Evolutionary conservation across 2,797 vertebrate species (phyloP), one percentile per base, ranked within the genome.

Genomic region (Cygnus olor): DNA sequence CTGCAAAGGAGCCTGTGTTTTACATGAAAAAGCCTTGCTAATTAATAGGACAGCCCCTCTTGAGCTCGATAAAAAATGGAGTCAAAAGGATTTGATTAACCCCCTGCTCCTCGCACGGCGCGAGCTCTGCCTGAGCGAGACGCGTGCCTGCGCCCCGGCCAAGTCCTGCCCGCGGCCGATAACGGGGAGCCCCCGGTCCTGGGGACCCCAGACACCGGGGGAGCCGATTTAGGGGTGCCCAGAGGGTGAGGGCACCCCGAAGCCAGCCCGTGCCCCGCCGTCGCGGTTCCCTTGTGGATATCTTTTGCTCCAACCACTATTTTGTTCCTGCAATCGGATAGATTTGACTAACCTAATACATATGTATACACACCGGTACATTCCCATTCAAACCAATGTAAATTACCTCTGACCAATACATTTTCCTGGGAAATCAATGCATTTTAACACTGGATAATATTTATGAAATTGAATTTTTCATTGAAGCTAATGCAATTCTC

Each of bases 401-500:
- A 98, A 98, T 98, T 98, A 95, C 96, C 96, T 96, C 91, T 97
- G 97, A 97, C 98, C 98, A 83, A 98, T 97, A 96, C 97, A 80
- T 97, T 98, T 96, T 98, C 97, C 96, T 15, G 36, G 96, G 97
- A 97, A 98, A 98, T 98, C 98, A 89, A 98, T 98, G 98, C 98
- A 97, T 98, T 98, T 98, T 98, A 98, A 98, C 97, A 95, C 76
- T 22, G 97, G 97, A 96, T 98, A 97, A 98, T 98, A 98, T 98
- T 98, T 98, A 98, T 98, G 98, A 98, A 98, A 98, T 98, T 98
- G 98, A 98, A 98, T 97, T 97, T 97, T 94, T 93, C 97, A 97
- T 97, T 97, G 97, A 96, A 96, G 97, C 97, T 97, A 98, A 98
- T 97, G 97, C 96, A 97, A 98, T 98, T 98, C 97, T 95, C 92